phyloP scores from a whole-genome alignment of 2,797 vertebrate genomes.

The Sus cebifrons region DNA sequence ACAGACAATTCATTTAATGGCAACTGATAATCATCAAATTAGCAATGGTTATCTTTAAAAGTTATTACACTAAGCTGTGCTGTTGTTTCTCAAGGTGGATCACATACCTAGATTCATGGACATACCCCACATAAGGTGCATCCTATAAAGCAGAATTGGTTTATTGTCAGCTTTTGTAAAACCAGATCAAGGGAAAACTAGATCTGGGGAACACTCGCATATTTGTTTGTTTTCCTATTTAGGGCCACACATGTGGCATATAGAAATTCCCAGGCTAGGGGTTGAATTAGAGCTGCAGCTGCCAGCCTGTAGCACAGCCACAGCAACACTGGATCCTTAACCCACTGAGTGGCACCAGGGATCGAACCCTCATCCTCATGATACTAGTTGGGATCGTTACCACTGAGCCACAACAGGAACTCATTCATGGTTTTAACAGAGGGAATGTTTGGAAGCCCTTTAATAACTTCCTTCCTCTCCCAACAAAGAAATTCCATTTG shows the following conservation, averaged over 20 bases:
- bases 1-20: constrained; percentile 59
- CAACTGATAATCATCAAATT: neutral
- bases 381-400: too few species aligned
- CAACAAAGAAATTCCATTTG: neutral
- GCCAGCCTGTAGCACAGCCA: too few species aligned
- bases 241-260: too few species aligned
- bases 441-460: constrained; percentile 89
- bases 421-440: constrained; percentile 88
- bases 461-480: neutral
- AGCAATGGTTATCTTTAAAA: neutral
- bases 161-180: constrained; percentile 90
- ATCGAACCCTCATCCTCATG: too few species aligned
- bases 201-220: constrained; percentile 87
- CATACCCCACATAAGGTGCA: neutral
- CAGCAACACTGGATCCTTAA: too few species aligned
- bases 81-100: neutral
- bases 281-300: too few species aligned
- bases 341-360: too few species aligned
- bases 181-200: constrained; percentile 88
- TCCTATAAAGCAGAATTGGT: neutral
- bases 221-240: too few species aligned
- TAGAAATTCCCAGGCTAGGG: too few species aligned
- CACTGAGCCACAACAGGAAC: too few species aligned
- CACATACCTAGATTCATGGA: neutral
- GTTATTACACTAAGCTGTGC: neutral